phyloP scores from a whole-genome alignment of 2,797 vertebrate species.

The Aldrovandia affinis region DNA sequence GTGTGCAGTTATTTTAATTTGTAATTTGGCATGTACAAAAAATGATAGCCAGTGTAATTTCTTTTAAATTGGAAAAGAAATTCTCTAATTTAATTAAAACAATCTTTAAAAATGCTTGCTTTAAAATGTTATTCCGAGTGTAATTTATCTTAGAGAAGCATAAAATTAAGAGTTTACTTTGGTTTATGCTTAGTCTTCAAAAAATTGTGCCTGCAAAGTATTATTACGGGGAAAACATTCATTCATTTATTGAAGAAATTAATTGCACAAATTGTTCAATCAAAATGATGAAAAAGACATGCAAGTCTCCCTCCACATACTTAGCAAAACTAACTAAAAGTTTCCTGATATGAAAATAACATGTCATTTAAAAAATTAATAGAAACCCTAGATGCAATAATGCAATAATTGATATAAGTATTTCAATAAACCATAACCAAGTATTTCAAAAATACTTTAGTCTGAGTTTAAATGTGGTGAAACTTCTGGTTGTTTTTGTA shows the following conservation, averaged over 20 bases:
- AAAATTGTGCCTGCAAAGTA: not conserved
- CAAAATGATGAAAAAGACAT: constrained; percentile 23
- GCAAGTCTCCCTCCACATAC: not conserved
- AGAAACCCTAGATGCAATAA: not conserved
- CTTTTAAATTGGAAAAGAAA: constrained; percentile 56
- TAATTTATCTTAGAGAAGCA: constrained; percentile 66
- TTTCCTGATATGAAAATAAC: not conserved
- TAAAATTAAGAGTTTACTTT: constrained; percentile 68
- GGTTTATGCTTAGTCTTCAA: constrained; percentile 58
- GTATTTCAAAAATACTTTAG: not conserved
- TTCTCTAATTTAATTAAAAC: constrained; percentile 68
- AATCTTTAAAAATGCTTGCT: constrained; percentile 67
- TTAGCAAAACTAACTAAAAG: not conserved
- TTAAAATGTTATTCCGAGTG: constrained; percentile 65
- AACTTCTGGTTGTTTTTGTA: not conserved
- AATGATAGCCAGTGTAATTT: constrained; percentile 65
- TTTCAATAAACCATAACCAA: not conserved
- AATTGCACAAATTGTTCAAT: constrained; percentile 31
- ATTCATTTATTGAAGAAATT: constrained; percentile 28
- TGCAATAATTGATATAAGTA: not conserved
- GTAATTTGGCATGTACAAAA: constrained; percentile 67
- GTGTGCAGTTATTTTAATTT: constrained; percentile 41
- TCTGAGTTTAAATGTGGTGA: not conserved
- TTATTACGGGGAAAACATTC: not conserved
- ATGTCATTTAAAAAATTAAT: not conserved